Percentiles rank a stretch among this genome's conserved stretches.
These are phyloP conservation scores for Dasysyrphus tricinctus DNA, from an alignment of 2,888 invertebrate genomes.

Conservation along the genomic window DNA sequence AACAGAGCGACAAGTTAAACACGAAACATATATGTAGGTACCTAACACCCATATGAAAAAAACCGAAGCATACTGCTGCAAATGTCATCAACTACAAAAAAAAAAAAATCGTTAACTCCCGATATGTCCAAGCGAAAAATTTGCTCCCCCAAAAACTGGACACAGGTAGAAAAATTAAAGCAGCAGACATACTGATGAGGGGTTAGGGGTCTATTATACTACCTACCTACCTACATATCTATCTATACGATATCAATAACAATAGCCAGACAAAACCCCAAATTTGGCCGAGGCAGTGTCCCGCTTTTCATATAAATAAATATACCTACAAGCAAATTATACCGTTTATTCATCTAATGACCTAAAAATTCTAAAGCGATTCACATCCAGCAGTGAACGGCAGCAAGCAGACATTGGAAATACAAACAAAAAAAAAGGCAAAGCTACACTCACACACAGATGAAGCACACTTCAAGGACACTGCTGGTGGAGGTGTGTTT, in stretches of 20 bases:
- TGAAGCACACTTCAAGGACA: conserved; percentile 66
- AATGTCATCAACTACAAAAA: conserved; percentile 39
- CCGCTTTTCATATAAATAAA: background rate
- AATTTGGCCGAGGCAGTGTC: conserved; percentile 43
- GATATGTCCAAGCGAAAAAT: conserved; percentile 9
- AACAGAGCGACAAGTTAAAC: background rate
- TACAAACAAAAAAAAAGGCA: conserved; percentile 14
- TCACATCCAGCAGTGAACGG: conserved; percentile 25
- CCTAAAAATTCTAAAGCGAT: conserved; percentile 68
- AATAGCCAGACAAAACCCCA: conserved; percentile 35
- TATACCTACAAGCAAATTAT: conserved; percentile 44
- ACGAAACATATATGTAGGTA: background rate
- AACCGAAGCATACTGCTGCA: background rate
- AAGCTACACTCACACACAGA: conserved; percentile 25
- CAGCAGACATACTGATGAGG: background rate
- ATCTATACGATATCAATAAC: conserved; percentile 2
- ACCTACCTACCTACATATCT: too few species aligned
- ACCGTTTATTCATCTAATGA: conserved; percentile 75
- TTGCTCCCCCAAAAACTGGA: conserved; percentile 22
- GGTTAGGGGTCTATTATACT: too few species aligned
- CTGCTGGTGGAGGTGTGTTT: conserved; percentile 62
- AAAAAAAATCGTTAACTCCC: background rate
- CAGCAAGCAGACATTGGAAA: conserved; percentile 32
- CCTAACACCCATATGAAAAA: background rate
- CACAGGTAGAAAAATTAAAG: background rate